phyloP scores from a whole-genome alignment of 2,113 vertebrate genomes.

The Rostratula benghalensis region DNA sequence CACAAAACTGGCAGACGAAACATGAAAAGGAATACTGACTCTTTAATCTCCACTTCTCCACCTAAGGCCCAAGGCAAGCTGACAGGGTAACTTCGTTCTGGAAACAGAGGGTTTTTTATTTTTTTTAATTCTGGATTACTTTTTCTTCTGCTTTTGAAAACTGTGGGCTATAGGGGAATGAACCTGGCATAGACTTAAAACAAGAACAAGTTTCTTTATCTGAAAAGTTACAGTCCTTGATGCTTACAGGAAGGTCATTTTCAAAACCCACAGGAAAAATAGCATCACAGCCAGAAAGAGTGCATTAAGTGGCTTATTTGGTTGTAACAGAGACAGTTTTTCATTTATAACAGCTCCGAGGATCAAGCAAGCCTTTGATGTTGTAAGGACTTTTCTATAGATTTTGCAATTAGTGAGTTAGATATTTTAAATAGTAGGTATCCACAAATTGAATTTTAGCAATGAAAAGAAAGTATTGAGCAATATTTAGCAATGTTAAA shows the following conservation, averaged over 20 bases:
- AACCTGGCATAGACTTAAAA: slow-evolving; percentile 77
- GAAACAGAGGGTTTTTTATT: slow-evolving; percentile 66
- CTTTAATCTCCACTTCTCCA: slow-evolving; percentile 90
- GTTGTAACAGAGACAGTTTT: slow-evolving; percentile 66
- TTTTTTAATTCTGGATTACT: slow-evolving; percentile 81
- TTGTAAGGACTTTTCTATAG: slow-evolving; percentile 70
- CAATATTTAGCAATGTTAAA: slow-evolving; percentile 65
- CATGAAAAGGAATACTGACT: slow-evolving; percentile 93
- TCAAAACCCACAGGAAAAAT: slow-evolving; percentile 76
- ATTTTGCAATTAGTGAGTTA: slow-evolving; percentile 77
- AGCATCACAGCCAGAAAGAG: slow-evolving; percentile 63
- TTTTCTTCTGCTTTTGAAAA: slow-evolving; percentile 81
- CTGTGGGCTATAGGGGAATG: slow-evolving; percentile 75
- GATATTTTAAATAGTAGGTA: slow-evolving; percentile 67
- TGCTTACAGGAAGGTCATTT: slow-evolving; percentile 81
- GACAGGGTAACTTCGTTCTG: slow-evolving; percentile 85
- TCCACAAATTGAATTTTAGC: slow-evolving; percentile 54
- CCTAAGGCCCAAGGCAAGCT: slow-evolving; percentile 89
- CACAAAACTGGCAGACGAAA: slow-evolving; percentile 85
- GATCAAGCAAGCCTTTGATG: slow-evolving; percentile 73
- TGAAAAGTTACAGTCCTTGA: slow-evolving; percentile 82
- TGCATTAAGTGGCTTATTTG: slow-evolving; percentile 75
- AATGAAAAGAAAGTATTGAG: slow-evolving; percentile 5
- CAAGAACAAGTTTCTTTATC: slow-evolving; percentile 79
- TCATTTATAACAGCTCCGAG: slow-evolving; percentile 67